Percentiles rank a stretch among this genome's conserved stretches.
Evolutionary conservation across 2,113 vertebrate genomes (phyloP).

Genomic region (Nothobranchius furzeri): DNA sequence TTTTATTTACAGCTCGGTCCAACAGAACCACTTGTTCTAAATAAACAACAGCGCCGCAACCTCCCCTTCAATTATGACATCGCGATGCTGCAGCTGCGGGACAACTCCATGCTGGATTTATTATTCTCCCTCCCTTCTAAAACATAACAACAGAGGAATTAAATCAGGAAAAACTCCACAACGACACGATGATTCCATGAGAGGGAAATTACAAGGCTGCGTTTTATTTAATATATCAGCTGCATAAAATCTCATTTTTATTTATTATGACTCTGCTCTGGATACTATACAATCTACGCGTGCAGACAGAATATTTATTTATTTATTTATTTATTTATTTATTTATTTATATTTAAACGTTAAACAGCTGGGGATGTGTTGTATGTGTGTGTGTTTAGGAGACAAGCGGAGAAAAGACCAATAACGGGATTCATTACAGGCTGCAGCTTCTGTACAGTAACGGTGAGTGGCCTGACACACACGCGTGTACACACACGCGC

Average conservation of each 20-base stretch:
- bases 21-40: constrained; percentile 41
- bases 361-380: constrained; percentile 36
- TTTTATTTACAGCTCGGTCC: constrained; percentile 32
- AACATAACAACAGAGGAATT: constrained; percentile 60
- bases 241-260: constrained; percentile 38
- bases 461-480: constrained; percentile 77
- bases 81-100: constrained; percentile 16
- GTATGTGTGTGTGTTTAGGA: constrained; percentile 78
- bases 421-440: constrained; percentile 95
- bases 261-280: constrained; percentile 13
- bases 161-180: constrained; percentile 50
- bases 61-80: constrained; percentile 49
- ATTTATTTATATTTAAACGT: not conserved
- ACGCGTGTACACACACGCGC: too few species aligned
- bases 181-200: constrained; percentile 32
- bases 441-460: constrained; percentile 95
- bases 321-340: too few species aligned
- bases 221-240: constrained; percentile 23
- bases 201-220: constrained; percentile 34
- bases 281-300: constrained; percentile 19
- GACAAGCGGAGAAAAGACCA: constrained; percentile 93
- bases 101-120: constrained; percentile 34
- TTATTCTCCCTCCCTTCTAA: constrained; percentile 34
- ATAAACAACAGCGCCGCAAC: constrained; percentile 33
- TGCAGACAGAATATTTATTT: not conserved